phyloP scores from a whole-genome alignment of 2,888 invertebrate genomes.

The Parthenolecanium corni region DNA sequence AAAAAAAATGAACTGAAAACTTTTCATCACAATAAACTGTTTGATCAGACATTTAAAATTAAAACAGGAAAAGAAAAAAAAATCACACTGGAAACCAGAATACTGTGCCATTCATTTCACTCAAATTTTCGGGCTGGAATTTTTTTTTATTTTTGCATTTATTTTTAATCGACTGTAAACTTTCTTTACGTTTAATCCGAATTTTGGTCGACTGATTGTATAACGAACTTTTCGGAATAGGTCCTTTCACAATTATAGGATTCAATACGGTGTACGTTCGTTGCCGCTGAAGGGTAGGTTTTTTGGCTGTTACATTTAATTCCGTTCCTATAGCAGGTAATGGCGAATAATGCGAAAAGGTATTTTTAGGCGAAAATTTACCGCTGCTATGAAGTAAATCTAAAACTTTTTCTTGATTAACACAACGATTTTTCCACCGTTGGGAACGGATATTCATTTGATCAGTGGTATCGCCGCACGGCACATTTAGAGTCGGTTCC shows the following conservation, averaged over 20 bases:
- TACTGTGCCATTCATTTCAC: neutral
- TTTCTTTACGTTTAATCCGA: neutral
- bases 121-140: neutral
- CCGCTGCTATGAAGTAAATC: neutral
- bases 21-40: no score
- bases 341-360: neutral
- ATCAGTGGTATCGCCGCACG: no score
- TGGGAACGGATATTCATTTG: no score
- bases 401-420: neutral
- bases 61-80: neutral
- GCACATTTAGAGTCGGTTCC: no score
- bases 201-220: neutral
- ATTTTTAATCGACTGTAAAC: neutral
- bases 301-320: neutral
- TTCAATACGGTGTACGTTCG: slow-evolving; percentile 4
- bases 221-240: neutral
- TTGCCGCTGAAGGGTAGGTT: neutral
- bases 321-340: neutral
- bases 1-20: no score
- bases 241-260: neutral
- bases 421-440: no score
- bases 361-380: neutral
- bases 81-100: neutral
- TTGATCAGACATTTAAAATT: neutral
- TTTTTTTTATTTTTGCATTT: neutral